A percentile compares a stretch with the other conserved stretches of the same genome.
phyloP scores from a whole-genome alignment of 2,113 vertebrate genomes.

The Poicephalus meyeri region DNA sequence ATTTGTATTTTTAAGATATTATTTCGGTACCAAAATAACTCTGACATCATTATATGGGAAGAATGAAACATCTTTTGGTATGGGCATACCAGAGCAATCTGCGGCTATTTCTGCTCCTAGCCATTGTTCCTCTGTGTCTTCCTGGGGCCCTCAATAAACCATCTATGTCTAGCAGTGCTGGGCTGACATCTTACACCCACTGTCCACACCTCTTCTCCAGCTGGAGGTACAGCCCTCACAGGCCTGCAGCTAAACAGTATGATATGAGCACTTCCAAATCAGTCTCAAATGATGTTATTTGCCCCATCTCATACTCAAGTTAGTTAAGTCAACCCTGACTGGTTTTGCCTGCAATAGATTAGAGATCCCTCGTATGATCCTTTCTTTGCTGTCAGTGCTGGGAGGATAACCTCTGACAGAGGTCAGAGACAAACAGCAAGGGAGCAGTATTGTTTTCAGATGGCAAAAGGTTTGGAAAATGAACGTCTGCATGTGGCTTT shows the following conservation, averaged over 20 bases:
- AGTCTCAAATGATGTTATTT: accelerated
- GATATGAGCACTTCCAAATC: background rate
- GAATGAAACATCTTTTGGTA: background rate
- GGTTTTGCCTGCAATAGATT: background rate
- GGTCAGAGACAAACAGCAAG: background rate
- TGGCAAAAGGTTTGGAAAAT: background rate
- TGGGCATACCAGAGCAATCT: background rate
- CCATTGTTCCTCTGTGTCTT: background rate
- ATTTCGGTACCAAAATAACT: background rate
- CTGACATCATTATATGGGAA: background rate
- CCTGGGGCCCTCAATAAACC: background rate
- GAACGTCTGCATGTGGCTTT: background rate
- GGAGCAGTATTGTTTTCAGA: background rate
- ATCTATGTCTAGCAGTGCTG: background rate
- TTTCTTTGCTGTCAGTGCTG: background rate
- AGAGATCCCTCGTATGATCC: background rate
- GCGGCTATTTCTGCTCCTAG: background rate
- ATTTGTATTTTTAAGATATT: background rate
- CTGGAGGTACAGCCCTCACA: background rate
- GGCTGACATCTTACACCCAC: background rate
- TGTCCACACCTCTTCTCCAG: background rate
- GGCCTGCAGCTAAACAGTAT: background rate
- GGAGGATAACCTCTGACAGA: background rate
- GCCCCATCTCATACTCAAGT: background rate
- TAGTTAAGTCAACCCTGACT: background rate